A percentile compares a stretch with the other conserved stretches of the same genome.
phyloP scores from a whole-genome alignment of 2,113 vertebrate species.

The Murina feae region DNA sequence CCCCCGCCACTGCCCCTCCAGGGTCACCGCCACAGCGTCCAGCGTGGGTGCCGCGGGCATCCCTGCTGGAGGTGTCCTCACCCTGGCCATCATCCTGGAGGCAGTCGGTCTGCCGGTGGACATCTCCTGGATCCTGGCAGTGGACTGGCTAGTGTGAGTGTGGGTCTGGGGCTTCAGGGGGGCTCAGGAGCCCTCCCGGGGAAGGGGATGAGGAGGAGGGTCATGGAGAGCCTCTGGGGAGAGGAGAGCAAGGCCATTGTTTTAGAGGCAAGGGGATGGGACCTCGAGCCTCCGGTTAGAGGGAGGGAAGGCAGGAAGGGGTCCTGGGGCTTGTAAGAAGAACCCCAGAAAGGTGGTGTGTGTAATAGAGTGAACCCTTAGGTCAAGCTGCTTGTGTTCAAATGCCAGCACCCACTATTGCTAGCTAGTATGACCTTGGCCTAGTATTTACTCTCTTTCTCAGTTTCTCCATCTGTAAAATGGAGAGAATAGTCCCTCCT shows the following conservation, averaged over 20 bases:
- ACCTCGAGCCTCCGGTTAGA: background rate
- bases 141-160: conserved; percentile 95
- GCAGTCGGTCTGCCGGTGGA: conserved; percentile 88
- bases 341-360: background rate
- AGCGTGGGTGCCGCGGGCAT: conserved; percentile 93
- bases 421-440: no score
- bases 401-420: no score
- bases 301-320: background rate
- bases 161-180: background rate
- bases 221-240: background rate
- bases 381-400: no score
- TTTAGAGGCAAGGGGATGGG: background rate
- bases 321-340: background rate
- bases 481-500: no score
- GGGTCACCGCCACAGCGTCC: conserved; percentile 91
- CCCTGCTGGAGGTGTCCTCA: conserved; percentile 89
- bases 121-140: conserved; percentile 91
- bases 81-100: conserved; percentile 91
- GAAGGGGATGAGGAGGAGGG: background rate
- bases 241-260: background rate
- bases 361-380: no score
- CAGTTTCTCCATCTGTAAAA: no score
- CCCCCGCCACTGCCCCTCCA: conserved; percentile 47
- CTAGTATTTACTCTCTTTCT: no score
- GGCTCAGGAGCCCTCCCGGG: background rate